Evolutionary conservation across 1,140 invertebrate genomes (phyloP).

Genomic region (Bombus picipes): DNA sequence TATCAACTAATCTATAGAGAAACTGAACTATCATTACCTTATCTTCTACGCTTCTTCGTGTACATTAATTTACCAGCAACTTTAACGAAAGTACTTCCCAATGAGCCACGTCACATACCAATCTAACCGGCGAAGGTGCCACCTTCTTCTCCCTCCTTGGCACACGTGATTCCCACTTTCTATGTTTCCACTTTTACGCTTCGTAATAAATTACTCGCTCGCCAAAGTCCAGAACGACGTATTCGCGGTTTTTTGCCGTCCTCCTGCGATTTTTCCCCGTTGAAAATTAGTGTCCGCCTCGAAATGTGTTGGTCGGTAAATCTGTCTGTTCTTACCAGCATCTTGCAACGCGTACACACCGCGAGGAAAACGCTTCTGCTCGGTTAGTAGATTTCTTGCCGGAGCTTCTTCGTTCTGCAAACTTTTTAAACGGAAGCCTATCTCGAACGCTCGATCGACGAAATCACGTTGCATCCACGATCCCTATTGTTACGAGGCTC

Average conservation of each 20-base stretch:
- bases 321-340: slow-evolving; percentile 9
- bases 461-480: no score
- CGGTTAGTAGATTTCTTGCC: neutral
- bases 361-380: neutral
- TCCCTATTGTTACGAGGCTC: neutral
- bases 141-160: neutral
- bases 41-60: neutral
- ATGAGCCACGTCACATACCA: neutral
- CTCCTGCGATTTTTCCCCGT: slow-evolving; percentile 34
- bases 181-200: slow-evolving; percentile 35
- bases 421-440: neutral
- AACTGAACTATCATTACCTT: neutral
- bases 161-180: slow-evolving; percentile 12
- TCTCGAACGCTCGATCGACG: neutral
- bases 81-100: neutral
- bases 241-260: slow-evolving; percentile 32
- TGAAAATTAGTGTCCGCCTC: slow-evolving; percentile 44
- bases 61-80: neutral
- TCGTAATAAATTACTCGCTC: slow-evolving; percentile 48
- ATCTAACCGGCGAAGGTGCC: neutral
- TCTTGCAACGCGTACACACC: neutral
- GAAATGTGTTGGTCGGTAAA: slow-evolving; percentile 21
- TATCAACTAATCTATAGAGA: neutral
- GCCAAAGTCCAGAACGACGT: slow-evolving; percentile 24
- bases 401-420: neutral